phyloP scores from a whole-genome alignment of 2,113 vertebrate genomes.

The Thomomys bottae region DNA sequence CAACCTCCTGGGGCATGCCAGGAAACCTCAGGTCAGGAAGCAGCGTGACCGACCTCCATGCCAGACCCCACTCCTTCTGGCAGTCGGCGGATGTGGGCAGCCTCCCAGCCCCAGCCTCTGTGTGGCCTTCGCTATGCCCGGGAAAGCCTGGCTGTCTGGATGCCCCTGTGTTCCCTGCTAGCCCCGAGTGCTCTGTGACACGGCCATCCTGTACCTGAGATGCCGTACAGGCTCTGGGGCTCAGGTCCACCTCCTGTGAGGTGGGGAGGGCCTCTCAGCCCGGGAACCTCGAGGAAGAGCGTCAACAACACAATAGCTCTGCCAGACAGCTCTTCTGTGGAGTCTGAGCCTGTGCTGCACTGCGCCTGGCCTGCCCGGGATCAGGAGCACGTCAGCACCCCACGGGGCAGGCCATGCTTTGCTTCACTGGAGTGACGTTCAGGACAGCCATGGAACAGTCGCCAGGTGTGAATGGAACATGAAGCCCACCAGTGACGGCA shows the following conservation, averaged over 20 bases:
- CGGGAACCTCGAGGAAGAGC: background rate
- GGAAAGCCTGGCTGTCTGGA: too few relatives aligned
- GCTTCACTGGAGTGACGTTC: too few relatives aligned
- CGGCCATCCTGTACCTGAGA: background rate
- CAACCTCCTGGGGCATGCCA: rapidly evolving
- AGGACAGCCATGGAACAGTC: rapidly evolving
- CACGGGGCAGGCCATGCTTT: too few relatives aligned
- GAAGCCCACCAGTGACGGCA: too few relatives aligned
- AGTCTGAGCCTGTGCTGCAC: too few relatives aligned
- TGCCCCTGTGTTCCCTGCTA: too few relatives aligned
- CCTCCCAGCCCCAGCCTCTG: background rate
- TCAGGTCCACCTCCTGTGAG: rapidly evolving
- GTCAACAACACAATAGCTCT: background rate
- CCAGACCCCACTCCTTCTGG: background rate
- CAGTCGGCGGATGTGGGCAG: rapidly evolving
- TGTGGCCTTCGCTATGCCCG: rapidly evolving
- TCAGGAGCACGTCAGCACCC: too few relatives aligned
- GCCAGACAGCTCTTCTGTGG: rapidly evolving
- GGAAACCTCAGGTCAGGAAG: background rate
- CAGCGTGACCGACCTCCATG: background rate
- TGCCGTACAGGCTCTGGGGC: too few relatives aligned
- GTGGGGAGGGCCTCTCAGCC: rapidly evolving
- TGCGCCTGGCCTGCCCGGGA: too few relatives aligned
- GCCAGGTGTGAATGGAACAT: too few relatives aligned
- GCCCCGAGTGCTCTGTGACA: rapidly evolving